phyloP scores from a whole-genome alignment of 1,140 invertebrate genomes.

The Microplitis mediator region DNA sequence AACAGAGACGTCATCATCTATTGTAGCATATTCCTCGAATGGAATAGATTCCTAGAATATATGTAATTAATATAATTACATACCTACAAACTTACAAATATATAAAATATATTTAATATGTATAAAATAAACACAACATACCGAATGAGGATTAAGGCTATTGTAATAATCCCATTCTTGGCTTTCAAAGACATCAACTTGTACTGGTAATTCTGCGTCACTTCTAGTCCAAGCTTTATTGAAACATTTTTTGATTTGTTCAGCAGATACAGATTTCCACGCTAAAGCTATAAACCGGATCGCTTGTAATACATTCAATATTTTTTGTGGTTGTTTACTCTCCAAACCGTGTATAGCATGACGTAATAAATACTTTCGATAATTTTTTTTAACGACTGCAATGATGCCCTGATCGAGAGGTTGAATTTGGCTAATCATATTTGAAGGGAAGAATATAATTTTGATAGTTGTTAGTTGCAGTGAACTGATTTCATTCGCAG shows the following conservation, averaged over 20 bases:
- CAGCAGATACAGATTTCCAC: not conserved
- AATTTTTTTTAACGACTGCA: constrained; percentile 15
- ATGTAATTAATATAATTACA: constrained; percentile 11
- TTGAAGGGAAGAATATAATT: constrained; percentile 14
- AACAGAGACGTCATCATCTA: constrained; percentile 15
- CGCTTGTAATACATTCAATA: not conserved
- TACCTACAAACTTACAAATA: not conserved
- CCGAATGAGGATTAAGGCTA: constrained; percentile 4
- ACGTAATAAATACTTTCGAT: constrained; percentile 15
- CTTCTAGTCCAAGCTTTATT: constrained; percentile 19
- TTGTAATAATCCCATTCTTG: constrained; percentile 15
- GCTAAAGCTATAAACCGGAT: not conserved
- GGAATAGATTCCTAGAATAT: constrained; percentile 14
- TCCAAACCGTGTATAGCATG: constrained; percentile 13
- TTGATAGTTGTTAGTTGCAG: constrained; percentile 5
- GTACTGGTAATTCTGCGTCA: constrained; percentile 13
- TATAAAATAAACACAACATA: constrained; percentile 12
- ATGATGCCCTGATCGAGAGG: constrained; percentile 7
- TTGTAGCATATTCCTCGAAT: constrained; percentile 4
- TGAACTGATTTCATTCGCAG: not conserved
- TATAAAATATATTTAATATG: not conserved
- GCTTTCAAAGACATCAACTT: constrained; percentile 12
- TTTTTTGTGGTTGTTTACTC: constrained; percentile 11
- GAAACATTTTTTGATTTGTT: constrained; percentile 9
- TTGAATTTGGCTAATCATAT: constrained; percentile 4